These are phyloP conservation scores for Clarias magur DNA, from an alignment of 2,113 vertebrate genomes.

Conservation along the genomic window DNA sequence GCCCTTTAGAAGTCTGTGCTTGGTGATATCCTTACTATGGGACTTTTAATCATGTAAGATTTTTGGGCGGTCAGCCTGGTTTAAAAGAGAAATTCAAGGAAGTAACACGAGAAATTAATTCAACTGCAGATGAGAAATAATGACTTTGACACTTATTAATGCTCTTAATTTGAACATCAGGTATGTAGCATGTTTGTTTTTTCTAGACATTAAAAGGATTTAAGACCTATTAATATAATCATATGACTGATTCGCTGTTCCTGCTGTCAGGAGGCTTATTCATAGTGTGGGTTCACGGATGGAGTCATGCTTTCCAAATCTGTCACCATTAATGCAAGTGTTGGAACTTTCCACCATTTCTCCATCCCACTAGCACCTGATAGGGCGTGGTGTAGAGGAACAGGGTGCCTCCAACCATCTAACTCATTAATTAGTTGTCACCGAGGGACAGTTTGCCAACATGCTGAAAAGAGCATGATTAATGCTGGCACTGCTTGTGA, in stretches of 20 bases:
- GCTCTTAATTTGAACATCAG: background rate
- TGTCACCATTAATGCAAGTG: conserved; percentile 8
- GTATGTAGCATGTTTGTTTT: background rate
- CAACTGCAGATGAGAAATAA: background rate
- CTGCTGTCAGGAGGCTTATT: conserved; percentile 18
- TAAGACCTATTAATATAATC: background rate
- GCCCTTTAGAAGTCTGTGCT: background rate
- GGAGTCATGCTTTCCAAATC: conserved; percentile 47
- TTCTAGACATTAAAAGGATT: background rate
- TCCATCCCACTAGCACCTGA: background rate
- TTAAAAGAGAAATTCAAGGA: background rate
- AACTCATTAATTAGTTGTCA: conserved; percentile 19
- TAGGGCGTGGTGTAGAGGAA: background rate
- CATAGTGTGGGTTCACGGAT: conserved; percentile 22
- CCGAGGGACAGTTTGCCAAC: conserved; percentile 16
- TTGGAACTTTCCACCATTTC: background rate
- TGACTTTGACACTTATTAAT: background rate
- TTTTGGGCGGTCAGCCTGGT: background rate
- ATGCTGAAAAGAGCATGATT: conserved; percentile 58
- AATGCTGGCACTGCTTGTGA: conserved; percentile 57
- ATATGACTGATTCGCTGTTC: background rate
- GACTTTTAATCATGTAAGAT: background rate
- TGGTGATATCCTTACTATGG: background rate
- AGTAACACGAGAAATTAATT: background rate
- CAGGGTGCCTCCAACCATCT: background rate